Evolutionary conservation across 2,888 invertebrate species (phyloP).

Genomic region (Pseudanteris insignis): DNA sequence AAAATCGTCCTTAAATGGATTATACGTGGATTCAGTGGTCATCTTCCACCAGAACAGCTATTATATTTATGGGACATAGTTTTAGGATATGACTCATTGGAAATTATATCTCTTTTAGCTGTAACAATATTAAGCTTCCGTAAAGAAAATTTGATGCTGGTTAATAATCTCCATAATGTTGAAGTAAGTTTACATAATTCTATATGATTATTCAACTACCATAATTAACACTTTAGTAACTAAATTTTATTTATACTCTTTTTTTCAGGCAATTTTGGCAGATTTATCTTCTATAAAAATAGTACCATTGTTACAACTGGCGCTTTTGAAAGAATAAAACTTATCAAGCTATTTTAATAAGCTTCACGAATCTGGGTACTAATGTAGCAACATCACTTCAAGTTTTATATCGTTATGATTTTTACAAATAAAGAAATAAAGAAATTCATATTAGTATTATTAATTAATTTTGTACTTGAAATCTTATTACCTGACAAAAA

Average conservation of each 20-base stretch:
- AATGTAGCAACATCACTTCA: no score
- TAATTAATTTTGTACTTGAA: no score
- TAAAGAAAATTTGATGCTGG: conserved; percentile 83
- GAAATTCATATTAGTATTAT: no score
- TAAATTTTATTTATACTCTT: not conserved
- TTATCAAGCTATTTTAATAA: no score
- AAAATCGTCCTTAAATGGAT: conserved; percentile 95
- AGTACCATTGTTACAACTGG: conserved; percentile 83
- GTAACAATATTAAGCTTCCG: conserved; percentile 86
- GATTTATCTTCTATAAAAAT: conserved; percentile 89
- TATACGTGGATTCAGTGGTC: conserved; percentile 95
- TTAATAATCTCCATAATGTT: conserved; percentile 79
- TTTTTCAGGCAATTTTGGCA: conserved; percentile 77
- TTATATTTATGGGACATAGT: conserved; percentile 92
- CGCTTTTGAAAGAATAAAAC: conserved; percentile 76
- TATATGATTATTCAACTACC: no score
- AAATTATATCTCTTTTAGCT: conserved; percentile 87
- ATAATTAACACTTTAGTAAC: no score
- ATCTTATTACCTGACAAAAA: no score
- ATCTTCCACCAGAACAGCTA: conserved; percentile 90
- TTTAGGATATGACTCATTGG: conserved; percentile 90
- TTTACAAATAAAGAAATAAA: no score
- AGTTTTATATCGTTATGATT: no score
- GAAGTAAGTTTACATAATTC: conserved; percentile 72
- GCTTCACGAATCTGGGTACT: no score